phyloP scores from a whole-genome alignment of 2,888 invertebrate species.

The Caenorhabditis angaria region DNA sequence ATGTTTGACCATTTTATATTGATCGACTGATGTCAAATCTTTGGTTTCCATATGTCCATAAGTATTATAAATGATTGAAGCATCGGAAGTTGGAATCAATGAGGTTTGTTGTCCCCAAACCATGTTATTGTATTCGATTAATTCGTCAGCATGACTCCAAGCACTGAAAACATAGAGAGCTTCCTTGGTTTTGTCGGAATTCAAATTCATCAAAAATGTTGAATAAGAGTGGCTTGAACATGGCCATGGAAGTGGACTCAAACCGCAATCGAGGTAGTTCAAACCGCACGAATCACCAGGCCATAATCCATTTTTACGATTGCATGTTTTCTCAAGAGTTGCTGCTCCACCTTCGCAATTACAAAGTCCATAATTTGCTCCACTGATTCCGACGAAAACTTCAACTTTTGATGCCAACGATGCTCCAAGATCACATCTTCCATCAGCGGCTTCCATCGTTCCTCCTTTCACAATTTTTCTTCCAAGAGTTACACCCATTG shows the following conservation, averaged over 20 bases:
- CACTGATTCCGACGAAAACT: constrained; percentile 64
- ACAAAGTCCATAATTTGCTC: constrained; percentile 68
- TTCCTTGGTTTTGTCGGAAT: constrained; percentile 47
- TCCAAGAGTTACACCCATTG: constrained; percentile 66
- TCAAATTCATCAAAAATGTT: constrained; percentile 48
- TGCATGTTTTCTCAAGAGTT: constrained; percentile 57
- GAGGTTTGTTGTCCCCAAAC: constrained; percentile 62
- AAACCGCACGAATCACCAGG: constrained; percentile 62
- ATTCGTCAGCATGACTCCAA: constrained; percentile 59
- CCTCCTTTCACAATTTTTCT: constrained; percentile 57
- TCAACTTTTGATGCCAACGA: constrained; percentile 55
- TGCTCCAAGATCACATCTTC: constrained; percentile 52
- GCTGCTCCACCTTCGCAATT: constrained; percentile 56
- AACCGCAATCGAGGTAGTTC: constrained; percentile 52
- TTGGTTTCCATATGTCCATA: constrained; percentile 63
- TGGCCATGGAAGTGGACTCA: constrained; percentile 43
- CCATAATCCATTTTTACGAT: constrained; percentile 56
- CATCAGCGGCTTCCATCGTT: constrained; percentile 29
- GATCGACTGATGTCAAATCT: constrained; percentile 57
- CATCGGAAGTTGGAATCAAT: constrained; percentile 56
- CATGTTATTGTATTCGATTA: constrained; percentile 57
- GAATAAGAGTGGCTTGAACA: constrained; percentile 45
- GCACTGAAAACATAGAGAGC: constrained; percentile 52
- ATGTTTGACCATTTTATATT: constrained; percentile 27
- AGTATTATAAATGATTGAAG: constrained; percentile 36